Conservation (phyloP, 2,888 invertebrate species). For the Nowickia ferox region DNA sequence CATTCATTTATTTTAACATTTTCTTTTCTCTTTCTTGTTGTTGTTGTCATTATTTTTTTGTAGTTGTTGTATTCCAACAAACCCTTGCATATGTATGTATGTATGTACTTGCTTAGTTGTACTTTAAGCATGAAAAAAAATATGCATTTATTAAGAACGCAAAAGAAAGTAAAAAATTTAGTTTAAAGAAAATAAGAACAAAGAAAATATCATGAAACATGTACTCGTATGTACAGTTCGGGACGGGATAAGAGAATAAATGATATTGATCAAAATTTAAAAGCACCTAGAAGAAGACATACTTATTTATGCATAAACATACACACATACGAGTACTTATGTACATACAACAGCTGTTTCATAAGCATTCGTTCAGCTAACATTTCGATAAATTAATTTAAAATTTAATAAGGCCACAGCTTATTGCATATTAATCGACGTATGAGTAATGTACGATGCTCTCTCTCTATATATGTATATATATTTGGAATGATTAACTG, state of each 20-base stretch:
- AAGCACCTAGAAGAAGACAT: no score
- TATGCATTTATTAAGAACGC: conserved; percentile 35
- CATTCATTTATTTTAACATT: conserved; percentile 2
- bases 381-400: no score
- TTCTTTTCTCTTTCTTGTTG: conserved; percentile 2
- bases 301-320: no score
- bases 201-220: not conserved
- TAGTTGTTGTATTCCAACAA: not conserved
- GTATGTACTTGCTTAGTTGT: conserved; percentile 1
- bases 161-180: conserved; percentile 1
- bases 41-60: not conserved
- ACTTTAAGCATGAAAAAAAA: not conserved
- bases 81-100: conserved; percentile 4
- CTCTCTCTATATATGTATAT: no score
- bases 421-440: no score
- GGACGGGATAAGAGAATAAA: not conserved
- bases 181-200: conserved; percentile 5
- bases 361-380: no score
- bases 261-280: not conserved
- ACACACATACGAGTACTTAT: no score
- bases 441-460: no score
- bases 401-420: no score
- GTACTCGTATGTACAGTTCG: not conserved
- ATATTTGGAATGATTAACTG: no score
- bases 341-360: no score